Conservation (phyloP, 2,113 vertebrate species). For the Dendropsophus ebraccatus region DNA sequence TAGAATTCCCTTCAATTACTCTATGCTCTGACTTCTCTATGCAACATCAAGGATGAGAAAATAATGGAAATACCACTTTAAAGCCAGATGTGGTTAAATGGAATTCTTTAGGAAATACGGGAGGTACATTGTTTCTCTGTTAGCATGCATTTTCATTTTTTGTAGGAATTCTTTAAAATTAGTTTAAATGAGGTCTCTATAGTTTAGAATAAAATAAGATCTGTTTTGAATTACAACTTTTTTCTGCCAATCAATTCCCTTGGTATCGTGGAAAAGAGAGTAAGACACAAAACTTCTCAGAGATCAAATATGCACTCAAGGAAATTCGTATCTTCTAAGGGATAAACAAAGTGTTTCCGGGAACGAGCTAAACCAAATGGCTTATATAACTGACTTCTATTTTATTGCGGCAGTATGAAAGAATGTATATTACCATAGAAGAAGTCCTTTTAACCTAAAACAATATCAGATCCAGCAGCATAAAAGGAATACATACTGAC, state of each 20-base stretch:
- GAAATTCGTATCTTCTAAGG: constrained; percentile 19
- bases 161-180: constrained; percentile 34
- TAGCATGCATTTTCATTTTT: constrained; percentile 28
- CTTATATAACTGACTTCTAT: constrained; percentile 15
- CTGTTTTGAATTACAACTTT: constrained; percentile 48
- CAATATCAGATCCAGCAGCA: neutral
- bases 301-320: constrained; percentile 24
- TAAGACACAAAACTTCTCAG: constrained; percentile 33
- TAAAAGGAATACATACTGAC: neutral
- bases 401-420: neutral
- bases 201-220: constrained; percentile 18
- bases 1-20: neutral
- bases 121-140: constrained; percentile 31
- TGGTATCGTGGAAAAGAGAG: constrained; percentile 9
- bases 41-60: neutral
- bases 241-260: constrained; percentile 53
- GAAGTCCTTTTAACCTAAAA: neutral
- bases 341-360: constrained; percentile 22
- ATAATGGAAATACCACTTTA: constrained; percentile 8
- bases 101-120: constrained; percentile 29
- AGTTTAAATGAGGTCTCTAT: constrained; percentile 20
- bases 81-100: constrained; percentile 20
- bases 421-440: neutral
- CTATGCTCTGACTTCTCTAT: neutral
- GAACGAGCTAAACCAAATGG: constrained; percentile 34